Evolutionary conservation across 2,888 invertebrate genomes (phyloP).

Genomic region (Zootermopsis nevadensis): DNA sequence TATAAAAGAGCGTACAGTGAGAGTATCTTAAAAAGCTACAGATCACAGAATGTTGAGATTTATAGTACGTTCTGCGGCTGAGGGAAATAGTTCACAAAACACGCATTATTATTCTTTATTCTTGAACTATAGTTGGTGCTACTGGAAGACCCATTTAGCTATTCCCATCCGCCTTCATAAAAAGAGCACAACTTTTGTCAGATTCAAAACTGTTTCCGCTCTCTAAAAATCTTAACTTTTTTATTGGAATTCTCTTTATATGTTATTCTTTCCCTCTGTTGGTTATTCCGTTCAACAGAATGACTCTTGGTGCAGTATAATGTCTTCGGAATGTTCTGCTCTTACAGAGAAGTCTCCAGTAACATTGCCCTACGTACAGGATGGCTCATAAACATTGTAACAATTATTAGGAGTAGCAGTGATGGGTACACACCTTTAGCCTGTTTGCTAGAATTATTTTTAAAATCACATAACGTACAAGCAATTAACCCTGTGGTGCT

Average conservation of each 20-base stretch:
- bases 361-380: background rate
- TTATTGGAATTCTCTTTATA: background rate
- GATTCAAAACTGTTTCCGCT: slow-evolving; percentile 33
- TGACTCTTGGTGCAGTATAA: background rate
- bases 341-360: background rate
- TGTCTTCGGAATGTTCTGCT: background rate
- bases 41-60: background rate
- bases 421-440: too few relatives aligned
- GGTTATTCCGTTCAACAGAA: background rate
- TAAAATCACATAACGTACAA: too few relatives aligned
- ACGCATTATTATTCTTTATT: background rate
- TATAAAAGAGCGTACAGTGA: too few relatives aligned
- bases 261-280: background rate
- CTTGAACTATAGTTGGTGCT: background rate
- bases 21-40: background rate
- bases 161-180: background rate
- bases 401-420: too few relatives aligned
- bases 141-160: background rate
- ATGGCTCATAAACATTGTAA: background rate
- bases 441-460: too few relatives aligned
- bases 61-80: background rate
- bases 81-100: background rate
- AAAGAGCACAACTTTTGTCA: slow-evolving; percentile 23
- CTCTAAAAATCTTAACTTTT: slow-evolving; percentile 12
- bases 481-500: too few relatives aligned